Percentiles rank a stretch among this genome's conserved stretches.
These are phyloP conservation scores for Erebia aethiops DNA, from an alignment of 2,888 invertebrate genomes.

Conservation along the genomic window DNA sequence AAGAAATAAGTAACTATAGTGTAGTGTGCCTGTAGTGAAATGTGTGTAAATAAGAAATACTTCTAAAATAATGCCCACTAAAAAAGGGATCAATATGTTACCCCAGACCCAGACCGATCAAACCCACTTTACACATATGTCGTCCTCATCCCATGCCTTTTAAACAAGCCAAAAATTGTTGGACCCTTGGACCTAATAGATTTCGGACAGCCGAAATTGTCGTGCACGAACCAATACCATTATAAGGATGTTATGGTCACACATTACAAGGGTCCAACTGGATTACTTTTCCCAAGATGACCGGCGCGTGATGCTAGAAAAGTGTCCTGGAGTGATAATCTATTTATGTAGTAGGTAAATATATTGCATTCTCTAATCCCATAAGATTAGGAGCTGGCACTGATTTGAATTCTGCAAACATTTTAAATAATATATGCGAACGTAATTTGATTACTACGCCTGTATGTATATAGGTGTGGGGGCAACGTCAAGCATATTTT, in stretches of 20 bases:
- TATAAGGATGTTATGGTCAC: slow-evolving; percentile 47
- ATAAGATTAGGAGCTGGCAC: neutral
- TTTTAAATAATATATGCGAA: too few relatives aligned
- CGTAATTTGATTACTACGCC: neutral
- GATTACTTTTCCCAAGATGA: slow-evolving; percentile 54
- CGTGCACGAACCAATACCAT: slow-evolving; percentile 54
- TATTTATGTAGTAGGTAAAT: neutral
- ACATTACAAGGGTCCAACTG: slow-evolving; percentile 48
- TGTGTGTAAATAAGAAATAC: neutral
- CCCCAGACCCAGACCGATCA: neutral
- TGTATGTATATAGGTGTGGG: neutral
- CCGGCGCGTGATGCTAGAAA: slow-evolving; percentile 35
- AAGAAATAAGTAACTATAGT: too few relatives aligned
- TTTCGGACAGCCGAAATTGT: slow-evolving; percentile 44
- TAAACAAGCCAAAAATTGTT: slow-evolving; percentile 28
- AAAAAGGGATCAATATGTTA: slow-evolving; percentile 13
- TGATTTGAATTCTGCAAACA: neutral
- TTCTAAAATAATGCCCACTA: slow-evolving; percentile 12
- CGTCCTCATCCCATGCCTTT: slow-evolving; percentile 12
- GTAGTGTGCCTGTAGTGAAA: too few relatives aligned
- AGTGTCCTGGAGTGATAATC: slow-evolving; percentile 21
- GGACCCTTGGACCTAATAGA: slow-evolving; percentile 28
- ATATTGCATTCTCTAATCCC: neutral
- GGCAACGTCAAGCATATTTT: too few relatives aligned
- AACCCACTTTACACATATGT: slow-evolving; percentile 17